phyloP scores from a whole-genome alignment of 2,113 vertebrate species.

The Nycticorax nycticorax region DNA sequence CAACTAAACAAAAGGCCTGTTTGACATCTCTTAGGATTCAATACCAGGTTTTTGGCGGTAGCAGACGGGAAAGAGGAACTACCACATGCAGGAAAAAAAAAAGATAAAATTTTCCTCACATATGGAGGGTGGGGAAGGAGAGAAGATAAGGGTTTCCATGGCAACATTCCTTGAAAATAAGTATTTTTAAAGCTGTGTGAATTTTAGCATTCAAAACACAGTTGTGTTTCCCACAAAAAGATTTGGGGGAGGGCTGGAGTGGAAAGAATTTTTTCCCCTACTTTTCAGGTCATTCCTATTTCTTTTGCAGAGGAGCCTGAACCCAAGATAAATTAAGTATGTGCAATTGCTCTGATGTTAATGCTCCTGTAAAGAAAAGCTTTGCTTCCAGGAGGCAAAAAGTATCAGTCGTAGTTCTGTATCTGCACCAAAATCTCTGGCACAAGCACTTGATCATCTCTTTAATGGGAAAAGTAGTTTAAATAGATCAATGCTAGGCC shows the following conservation, averaged over 20 bases:
- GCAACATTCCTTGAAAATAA: conserved; percentile 74
- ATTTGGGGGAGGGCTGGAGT: conserved; percentile 44
- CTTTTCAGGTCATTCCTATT: conserved; percentile 55
- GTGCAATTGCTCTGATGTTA: neutral
- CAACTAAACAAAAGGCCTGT: conserved; percentile 38
- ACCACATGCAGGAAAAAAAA: conserved; percentile 32
- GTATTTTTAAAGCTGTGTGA: conserved; percentile 80
- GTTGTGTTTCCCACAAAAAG: conserved; percentile 70
- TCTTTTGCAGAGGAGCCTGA: conserved; percentile 9
- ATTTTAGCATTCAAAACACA: conserved; percentile 76
- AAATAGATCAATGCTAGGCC: conserved; percentile 10
- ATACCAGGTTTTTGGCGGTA: neutral
- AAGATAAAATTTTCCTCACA: conserved; percentile 60
- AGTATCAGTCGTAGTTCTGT: neutral
- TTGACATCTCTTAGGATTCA: conserved; percentile 42
- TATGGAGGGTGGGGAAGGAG: conserved; percentile 53
- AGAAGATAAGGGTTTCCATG: conserved; percentile 76
- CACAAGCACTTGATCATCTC: neutral
- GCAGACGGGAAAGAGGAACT: conserved; percentile 57
- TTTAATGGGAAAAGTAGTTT: conserved; percentile 15
- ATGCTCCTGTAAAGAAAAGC: neutral
- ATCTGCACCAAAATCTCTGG: neutral
- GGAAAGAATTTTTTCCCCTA: conserved; percentile 7
- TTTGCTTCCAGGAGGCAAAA: neutral
- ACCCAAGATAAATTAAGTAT: neutral